Conservation (phyloP, 2,888 invertebrate genomes). For the Melikaiella ostensackeni region DNA sequence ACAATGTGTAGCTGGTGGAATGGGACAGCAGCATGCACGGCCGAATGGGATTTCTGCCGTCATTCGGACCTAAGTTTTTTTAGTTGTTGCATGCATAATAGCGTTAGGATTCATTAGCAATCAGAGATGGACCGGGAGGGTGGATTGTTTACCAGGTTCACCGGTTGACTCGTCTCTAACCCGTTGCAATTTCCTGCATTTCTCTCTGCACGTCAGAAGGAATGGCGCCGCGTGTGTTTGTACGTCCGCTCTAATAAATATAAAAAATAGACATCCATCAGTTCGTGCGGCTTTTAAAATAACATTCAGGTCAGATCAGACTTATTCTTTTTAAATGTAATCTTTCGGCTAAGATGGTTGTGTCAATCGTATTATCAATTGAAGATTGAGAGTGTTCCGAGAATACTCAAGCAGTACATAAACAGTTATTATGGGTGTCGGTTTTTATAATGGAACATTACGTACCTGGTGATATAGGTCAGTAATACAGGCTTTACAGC, state of each 20-base stretch:
- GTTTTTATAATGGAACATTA: no score
- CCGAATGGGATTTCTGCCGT: constrained; percentile 61
- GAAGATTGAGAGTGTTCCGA: no score
- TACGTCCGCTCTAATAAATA: not conserved
- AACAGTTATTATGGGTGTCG: no score
- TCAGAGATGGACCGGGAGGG: constrained; percentile 73
- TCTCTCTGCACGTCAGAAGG: constrained; percentile 27
- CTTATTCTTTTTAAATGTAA: not conserved
- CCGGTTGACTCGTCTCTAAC: constrained; percentile 55
- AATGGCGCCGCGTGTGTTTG: not conserved
- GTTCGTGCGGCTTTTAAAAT: not conserved
- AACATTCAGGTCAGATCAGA: not conserved
- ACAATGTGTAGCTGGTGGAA: constrained; percentile 44
- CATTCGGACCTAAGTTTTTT: constrained; percentile 69
- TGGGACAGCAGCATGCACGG: constrained; percentile 52
- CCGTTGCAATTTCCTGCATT: constrained; percentile 47
- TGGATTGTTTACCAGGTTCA: constrained; percentile 73
- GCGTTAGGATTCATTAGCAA: constrained; percentile 77
- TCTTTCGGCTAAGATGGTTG: no score
- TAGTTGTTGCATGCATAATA: constrained; percentile 75
- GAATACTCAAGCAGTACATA: no score
- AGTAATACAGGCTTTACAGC: no score
- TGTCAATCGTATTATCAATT: no score
- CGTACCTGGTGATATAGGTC: no score
- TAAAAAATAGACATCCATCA: not conserved